Evolutionary conservation across 1,140 invertebrate species (phyloP), one percentile per base, ranked within the genome.

Genomic region (Lepidurus couesii): DNA sequence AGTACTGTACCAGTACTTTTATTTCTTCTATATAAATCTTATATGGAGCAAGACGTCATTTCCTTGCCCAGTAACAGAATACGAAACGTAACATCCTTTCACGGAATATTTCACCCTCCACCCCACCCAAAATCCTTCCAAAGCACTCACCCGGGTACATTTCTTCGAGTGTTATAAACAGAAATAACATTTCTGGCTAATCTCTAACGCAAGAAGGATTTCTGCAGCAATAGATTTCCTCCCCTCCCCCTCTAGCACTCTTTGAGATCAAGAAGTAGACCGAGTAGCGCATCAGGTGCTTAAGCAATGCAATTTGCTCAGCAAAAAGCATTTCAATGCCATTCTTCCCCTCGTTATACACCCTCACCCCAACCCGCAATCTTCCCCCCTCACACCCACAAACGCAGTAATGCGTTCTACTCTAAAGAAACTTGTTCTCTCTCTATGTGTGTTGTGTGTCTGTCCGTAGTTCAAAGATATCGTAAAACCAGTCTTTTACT

Each of bases 211-310:
- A 34, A 34, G 34, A 34, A 34, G 4, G 34, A 34, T 34, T 34
- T 65, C 53, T 47, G 45, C 2, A 7, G 45, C 53, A 9, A 9
- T 21, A 65, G 13, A 65, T 65, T 21, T 21, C 21, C 45, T 16
- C 10, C 16, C 45, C 10, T 47, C 45, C 45, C 45, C 8, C 6
- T 21, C 21, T 7, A 65, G 16, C 53, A 21, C 16, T 21, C 21
- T 21, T 65, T 7, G 53, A 65, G 53, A 65, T 65, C 53, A 65
- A 65, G 53, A 65, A 65, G 53, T 13, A 65, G 53, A 65, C 8
- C 7, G 53, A 65, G 53, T 65, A 21, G 53, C 53, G 53, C 53
- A 65, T 65, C 53, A 65, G 53, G 53, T 65, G 53, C 53, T 65
- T 65, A 65, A 21, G 53, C 16, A 65, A 13, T 65, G 53, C 53